These are phyloP conservation scores for Andrena hattorfiana DNA, from an alignment of 2,888 invertebrate genomes.

Conservation along the genomic window DNA sequence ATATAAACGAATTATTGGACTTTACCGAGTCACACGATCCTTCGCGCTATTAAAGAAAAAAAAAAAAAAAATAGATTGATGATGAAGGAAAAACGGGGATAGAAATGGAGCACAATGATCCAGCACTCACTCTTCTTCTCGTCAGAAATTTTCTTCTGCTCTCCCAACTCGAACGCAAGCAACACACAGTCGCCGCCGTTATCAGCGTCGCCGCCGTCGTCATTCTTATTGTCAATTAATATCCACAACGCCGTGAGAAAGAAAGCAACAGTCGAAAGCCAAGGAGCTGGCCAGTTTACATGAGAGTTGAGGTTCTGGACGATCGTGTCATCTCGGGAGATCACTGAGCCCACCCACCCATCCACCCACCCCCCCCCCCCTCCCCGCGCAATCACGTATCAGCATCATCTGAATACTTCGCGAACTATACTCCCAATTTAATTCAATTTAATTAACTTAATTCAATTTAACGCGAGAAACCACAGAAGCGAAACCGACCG, in stretches of 20 bases:
- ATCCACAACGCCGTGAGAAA: conserved; percentile 48
- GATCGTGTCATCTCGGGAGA: conserved; percentile 28
- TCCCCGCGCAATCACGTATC: not conserved
- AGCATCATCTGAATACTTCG: too few species aligned
- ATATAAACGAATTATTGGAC: not conserved
- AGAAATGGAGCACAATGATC: conserved; percentile 37
- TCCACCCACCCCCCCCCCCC: not conserved
- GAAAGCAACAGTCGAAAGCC: conserved; percentile 54
- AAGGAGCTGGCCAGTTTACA: conserved; percentile 52
- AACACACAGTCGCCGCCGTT: conserved; percentile 45
- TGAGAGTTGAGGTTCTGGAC: conserved; percentile 29
- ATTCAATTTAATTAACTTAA: too few species aligned
- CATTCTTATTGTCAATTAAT: conserved; percentile 52
- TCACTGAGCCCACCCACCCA: too few species aligned
- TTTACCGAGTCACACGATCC: conserved; percentile 1
- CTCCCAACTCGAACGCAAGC: conserved; percentile 53
- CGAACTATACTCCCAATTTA: too few species aligned
- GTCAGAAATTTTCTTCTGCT: conserved; percentile 55
- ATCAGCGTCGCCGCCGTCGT: conserved; percentile 42
- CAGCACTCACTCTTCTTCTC: conserved; percentile 50
- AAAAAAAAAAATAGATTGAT: not conserved
- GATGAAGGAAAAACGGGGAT: conserved; percentile 36
- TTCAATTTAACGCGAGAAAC: not conserved
- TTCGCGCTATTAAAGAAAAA: not conserved
- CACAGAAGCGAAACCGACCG: conserved; percentile 11